Evolutionary conservation across 2,797 vertebrate species (phyloP), one percentile per base, ranked within the genome.

Genomic region (Cephalopachus bancanus): DNA sequence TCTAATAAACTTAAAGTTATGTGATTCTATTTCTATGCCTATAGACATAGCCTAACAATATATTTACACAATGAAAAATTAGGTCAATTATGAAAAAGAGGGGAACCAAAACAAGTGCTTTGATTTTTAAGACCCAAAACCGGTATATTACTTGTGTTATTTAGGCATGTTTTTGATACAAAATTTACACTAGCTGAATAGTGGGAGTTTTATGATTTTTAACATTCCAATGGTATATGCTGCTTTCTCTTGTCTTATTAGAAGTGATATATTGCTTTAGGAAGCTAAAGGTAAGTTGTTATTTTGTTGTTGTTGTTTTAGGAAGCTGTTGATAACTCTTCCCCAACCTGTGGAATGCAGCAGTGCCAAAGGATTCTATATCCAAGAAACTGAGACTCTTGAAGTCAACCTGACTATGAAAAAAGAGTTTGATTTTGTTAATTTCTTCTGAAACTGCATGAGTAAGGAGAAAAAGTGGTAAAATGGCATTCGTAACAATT

Each of bases 301-400:
- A 44, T 60, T 89, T 83, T 89, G 12, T 91, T 79, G 30, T 79
- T 81, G 59, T 44, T 97, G 51, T 97, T 95, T 69, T 98, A 99
- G 99, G 98, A 99, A 99, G 97, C 98, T 99, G 75, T 99, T 99
- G 93, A 98, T 99, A 85, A 99, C 99, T 92, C 99, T 99, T 49
- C 99, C 99, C 28, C 98, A 99, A 86, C 98, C 98, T 1, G 98
- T 99, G 49, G 98, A 99, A 97, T 98, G 96, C 89, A 98, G 98
- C 44, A 98, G 98, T 67, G 99, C 99, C 8, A 99, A 98, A 97
- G 99, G 99, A 84, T 97, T 97, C 79, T 99, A 99, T 97, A 98
- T 98, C 72, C 97, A 97, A 2, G 99, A 99, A 76, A 98, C 97
- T 79, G 98, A 98, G 93, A 99, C 98, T 55, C 98, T 99, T 94